Evolutionary conservation across 1,140 invertebrate species (phyloP), one percentile per base, ranked within the genome.

Genomic region (Tetranychus cinnabarinus): DNA sequence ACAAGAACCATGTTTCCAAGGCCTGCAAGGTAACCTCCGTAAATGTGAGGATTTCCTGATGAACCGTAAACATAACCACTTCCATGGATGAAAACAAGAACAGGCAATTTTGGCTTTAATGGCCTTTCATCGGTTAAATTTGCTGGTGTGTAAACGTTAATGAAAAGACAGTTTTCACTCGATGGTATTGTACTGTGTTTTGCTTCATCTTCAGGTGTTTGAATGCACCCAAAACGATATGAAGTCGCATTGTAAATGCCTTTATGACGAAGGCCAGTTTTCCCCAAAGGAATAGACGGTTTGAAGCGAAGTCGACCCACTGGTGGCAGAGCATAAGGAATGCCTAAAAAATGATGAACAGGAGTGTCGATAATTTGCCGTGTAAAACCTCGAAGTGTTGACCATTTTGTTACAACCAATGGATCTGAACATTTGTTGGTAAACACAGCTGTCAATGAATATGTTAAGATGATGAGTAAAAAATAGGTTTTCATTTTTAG

Each of bases 291-390:
- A 31, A 52, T 31, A 8, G 50, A n/a, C 2, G 50, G 50, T 33
- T 61, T 79, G 65, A 86, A 82, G 34, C 86, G 77, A 39, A 83
- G 72, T 15, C 77, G 75, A 31, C 80, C 81, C 1, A 79, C 72
- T 3, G 85, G 85, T 36, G 80, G 78, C 12, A 83, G 81, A 1
- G 85, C 86, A 76, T 89, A 92, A 5, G 85, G 86, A 58, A 91
- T 82, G 23, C 77, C 77, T 34, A 76, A 67, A 65, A 52, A 52
- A 52, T 52, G 50, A n/a, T n/a, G n/a, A 6, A 52, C 15, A 13
- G n/a, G 5, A 31, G n/a, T 6, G 5, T 33, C 50, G 8, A 33
- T 8, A n/a, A 52, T 33, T 13, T 52, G n/a, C 31, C 50, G 50
- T 2, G 5, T 52, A 6, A 52, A 52, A 23, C 50, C 50, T 6